Evolutionary conservation across 1,140 invertebrate genomes (phyloP), one percentile per base, ranked within the genome.

Genomic region (Anadara kagoshimensis): DNA sequence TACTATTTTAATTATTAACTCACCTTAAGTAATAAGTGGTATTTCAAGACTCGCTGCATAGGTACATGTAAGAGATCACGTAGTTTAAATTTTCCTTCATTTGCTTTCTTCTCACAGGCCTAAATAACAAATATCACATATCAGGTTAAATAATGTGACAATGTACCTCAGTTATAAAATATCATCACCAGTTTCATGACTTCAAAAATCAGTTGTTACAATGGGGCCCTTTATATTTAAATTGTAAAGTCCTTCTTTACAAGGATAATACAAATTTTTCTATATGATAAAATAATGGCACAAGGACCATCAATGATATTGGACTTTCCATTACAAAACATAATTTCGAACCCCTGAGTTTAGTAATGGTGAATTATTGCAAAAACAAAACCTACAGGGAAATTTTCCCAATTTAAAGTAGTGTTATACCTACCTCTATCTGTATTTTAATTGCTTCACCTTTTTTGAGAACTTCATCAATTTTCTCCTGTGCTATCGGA

Each of bases 41-140:
- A 99, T 85, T 99, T 99, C 36, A 99, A 92, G 72, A 99, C 94
- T 86, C 98, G 91, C 90, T 99, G 98, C 96, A 99, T 98, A 7
- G 98, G 98, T 44, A 99, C 96, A 41, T 96, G 96, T 10, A 99
- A 88, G 61, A 99, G 94, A 89, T 99, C 97, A 43, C 96, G 91
- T 64, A 99, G 89, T 89, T 97, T 95, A 85, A 99, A 97, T 87
- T 96, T 95, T 18, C 96, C 96, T 82, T 97, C 95, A 89, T 97
- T 98, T 73, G 96, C 96, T 86, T 95, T 93, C 80, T 94, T 93
- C 89, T 98, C 95, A 88, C 95, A 97, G 88, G 94, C 94, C 95
- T 97, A 44, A 92, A 91, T 81, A 73, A 63, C 43, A 59, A 74
- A 75, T 44, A 57, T 26, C n/a, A n/a, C n/a, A 18, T n/a, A 18